Conservation (phyloP, 37 sponge, comb jelly and placozoan species). For the Amphimedon queenslandica region DNA sequence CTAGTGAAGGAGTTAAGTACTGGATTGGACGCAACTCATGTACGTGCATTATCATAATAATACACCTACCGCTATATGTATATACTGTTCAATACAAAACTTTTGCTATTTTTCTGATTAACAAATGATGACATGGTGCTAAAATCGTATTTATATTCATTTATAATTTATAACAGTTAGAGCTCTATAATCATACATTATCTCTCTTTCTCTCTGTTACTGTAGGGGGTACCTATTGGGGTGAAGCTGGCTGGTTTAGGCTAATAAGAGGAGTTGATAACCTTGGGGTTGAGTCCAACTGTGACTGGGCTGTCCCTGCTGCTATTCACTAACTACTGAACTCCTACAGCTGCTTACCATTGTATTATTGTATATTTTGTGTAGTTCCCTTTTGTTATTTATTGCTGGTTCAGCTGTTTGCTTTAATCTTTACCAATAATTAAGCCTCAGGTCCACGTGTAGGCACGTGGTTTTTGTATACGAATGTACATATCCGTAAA, state of each 20-base stretch:
- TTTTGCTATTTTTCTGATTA: no score
- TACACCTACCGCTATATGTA: no score
- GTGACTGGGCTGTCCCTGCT: conserved; percentile 77
- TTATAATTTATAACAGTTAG: no score
- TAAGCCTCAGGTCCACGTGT: no score
- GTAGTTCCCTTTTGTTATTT: not conserved
- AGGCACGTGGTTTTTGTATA: no score
- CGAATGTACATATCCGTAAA: no score
- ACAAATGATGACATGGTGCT: no score
- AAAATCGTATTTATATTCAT: no score
- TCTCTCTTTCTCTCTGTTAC: not conserved
- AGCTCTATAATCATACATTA: no score
- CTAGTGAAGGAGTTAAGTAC: conserved; percentile 63
- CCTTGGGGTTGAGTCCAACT: conserved; percentile 56
- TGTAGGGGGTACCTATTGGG: conserved; percentile 87
- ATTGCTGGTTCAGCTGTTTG: not conserved
- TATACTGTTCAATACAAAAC: no score
- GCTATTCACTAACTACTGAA: not conserved
- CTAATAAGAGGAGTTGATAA: conserved; percentile 55
- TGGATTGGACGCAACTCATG: conserved; percentile 90
- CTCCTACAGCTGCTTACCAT: not conserved
- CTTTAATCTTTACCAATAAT: no score
- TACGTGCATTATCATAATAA: conserved; percentile 7
- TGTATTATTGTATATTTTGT: not conserved
- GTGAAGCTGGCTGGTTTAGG: conserved; percentile 82